Base-by-base conservation (phyloP, 2,113 vertebrate species). In the Gambusia affinis region DNA sequence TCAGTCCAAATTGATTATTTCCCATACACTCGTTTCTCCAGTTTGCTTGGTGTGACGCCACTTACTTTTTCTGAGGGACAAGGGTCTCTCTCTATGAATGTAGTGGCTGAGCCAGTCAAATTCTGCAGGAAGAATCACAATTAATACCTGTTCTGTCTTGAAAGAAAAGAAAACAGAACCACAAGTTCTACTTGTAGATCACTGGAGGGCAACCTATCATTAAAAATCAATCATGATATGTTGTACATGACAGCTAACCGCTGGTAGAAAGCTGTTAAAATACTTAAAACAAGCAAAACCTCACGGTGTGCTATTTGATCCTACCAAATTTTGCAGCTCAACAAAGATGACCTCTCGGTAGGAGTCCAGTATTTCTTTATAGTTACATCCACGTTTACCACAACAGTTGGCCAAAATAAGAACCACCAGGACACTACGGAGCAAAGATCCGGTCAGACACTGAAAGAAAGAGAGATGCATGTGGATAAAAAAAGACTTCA, bases 61-160 rank as follows among this genome's bases (percentile, higher is more conserved):
- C 35, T 79, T 91, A 94, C 94, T 93, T 93, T 95, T 83, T 44
- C 84, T 63, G 88, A 89, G 24, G 92, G 91, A 85, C 94, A 95
- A 39, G 64, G 80, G 70, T 93, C 87, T 83, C 80, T 93, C 70
- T 79, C 87, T 79, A 82, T 92, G 17, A 85, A 69, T 12, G 60
- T 39, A 15, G 81, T 76, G 4, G 54, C 66, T 3, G 88, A 64
- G 61, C 29, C 88, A n/a, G 90, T 92, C 80, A 94, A 74, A 88
- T 94, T 94, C 94, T 95, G 80, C 14, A 87, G 74, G 7, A 73
- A 30, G 2, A 14, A 62, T 14, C 29, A 62, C 30, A 62, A 30
- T 30, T 62, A 62, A 12, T n/a, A 57, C n/a, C 7, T 3, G 24
- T 22, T n/a, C 24, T 11, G 51, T 47, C 44, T 8, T n/a, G 8